Evolutionary conservation across 2,113 vertebrate species (phyloP), one percentile per base, ranked within the genome.

Genomic region (Paedocypris sp.): DNA sequence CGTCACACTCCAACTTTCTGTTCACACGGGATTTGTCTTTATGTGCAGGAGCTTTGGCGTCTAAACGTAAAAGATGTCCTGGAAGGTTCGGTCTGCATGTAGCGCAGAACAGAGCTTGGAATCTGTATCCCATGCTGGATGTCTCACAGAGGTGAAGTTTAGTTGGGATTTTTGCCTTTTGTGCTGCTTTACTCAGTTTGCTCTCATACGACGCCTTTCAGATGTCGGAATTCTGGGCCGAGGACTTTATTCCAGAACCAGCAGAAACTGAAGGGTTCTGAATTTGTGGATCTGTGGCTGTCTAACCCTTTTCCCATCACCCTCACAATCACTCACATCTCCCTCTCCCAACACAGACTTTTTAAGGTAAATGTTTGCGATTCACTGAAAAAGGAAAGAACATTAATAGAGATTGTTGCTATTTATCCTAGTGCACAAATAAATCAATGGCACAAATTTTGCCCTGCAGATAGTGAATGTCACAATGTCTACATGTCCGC

Each of bases 251-350:
- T 92, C 71, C 88, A 90, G 66, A 72, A 94, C 58, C 87, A 87
- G 72, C 82, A 80, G 60, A 77, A 75, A 3, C 72, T 82, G 65
- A 87, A 81, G 23, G 72, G 70, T 9, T 74, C 77, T 15, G 85
- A 90, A 42, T 76, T 83, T 72, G 90, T 91, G 78, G 90, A 91
- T 3, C 2, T 98, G 51, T 97, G 94, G 94, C 78, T 88, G 75
- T 88, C 79, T 45, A 94, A 90, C 74, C 84, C 85, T 47, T 82
- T 90, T 62, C 75, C 77, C 45, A 76, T 82, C 29, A 79, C 73
- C 38, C 54, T 97, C 71, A 77, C 82, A 18, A 60, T 98, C 74
- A 80, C 64, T 2, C 84, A 88, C 12, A 86, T 88, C 49, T 86
- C 86, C 46, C 62, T 95, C 54, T 79, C 86, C 38, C 87, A 78